Evolutionary conservation across 2,888 invertebrate species (phyloP).

Genomic region (Nomada fabriciana): DNA sequence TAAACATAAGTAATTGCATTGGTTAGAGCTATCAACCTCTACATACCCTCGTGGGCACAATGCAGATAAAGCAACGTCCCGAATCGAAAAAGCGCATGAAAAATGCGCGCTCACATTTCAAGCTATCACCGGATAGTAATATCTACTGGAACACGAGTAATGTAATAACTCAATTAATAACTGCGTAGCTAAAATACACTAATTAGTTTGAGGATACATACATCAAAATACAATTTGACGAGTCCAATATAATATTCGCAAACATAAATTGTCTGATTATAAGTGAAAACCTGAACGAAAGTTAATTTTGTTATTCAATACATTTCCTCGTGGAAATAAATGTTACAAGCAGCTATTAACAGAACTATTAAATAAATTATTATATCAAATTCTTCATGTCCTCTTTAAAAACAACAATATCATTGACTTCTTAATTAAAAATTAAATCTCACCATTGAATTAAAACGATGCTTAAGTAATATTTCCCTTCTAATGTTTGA

Average conservation of each 20-base stretch:
- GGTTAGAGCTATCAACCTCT: not conserved
- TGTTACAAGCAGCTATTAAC: too few species aligned
- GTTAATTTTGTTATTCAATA: too few species aligned
- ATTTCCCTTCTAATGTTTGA: not conserved
- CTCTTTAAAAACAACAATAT: too few species aligned
- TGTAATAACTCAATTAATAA: not conserved
- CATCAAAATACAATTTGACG: not conserved
- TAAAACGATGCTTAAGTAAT: not conserved
- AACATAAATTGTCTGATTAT: not conserved
- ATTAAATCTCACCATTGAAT: too few species aligned
- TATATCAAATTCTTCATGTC: too few species aligned
- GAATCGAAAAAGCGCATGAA: not conserved
- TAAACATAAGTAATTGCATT: slow-evolving; percentile 5
- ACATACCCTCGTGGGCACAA: not conserved
- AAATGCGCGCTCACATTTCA: not conserved
- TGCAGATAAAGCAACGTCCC: not conserved
- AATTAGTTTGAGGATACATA: not conserved
- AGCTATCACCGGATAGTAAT: slow-evolving; percentile 8
- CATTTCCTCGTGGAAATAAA: too few species aligned
- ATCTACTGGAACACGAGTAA: not conserved
- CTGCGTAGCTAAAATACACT: not conserved
- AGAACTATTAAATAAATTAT: too few species aligned
- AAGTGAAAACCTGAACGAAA: too few species aligned
- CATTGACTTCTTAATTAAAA: too few species aligned
- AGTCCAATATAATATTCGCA: not conserved